Evolutionary conservation across 2,888 invertebrate genomes (phyloP), one percentile per base, ranked within the genome.

Genomic region (Plagodis pulveraria): DNA sequence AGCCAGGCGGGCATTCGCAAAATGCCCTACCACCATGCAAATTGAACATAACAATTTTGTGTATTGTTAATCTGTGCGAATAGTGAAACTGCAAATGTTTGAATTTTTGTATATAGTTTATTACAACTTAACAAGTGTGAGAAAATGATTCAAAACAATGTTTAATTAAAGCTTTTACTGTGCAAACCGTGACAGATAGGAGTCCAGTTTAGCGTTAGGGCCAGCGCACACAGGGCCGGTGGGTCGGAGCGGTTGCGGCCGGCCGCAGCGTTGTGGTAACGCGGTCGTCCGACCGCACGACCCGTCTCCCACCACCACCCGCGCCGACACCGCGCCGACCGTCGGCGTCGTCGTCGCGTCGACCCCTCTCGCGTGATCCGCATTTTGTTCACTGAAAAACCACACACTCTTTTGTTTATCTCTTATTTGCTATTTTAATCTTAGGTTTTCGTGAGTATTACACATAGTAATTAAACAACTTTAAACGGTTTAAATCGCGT

Each of bases 161-260:
- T 74, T 67, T 70, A 76, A 77, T 78, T 67, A 71, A 68, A 72
- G 62, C 66, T 61, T 66, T 69, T 66, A 69, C 58, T 69, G 66
- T 67, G 71, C 67, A 65, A 67, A 65, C 70, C 69, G 68, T 65
- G 69, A 66, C 66, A 70, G 70, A 76, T 74, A 74, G 76, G 77
- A 71, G 83, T 81, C 77, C 76, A 72, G 78, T 71, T 78, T 76
- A 78, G 66, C 70, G 69, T 65, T 66, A 73, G 73, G 74, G 76
- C 56, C 60, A 66, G 59, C 61, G 69, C 63, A 71, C 67, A 67
- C 71, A 59, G 67, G 68, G 63, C 64, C 76, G 72, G 69, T 49
- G 62, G 66, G 69, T 70, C 43, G 47, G 35, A 72, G 81, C 71
- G 83, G 81, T 67, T 71, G 84, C 76, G 84, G 87, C 73, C 59